A percentile compares a stretch with the other conserved stretches of the same genome.
Conservation (phyloP, 2,888 invertebrate species). For the Caenorhabditis wallacei region DNA sequence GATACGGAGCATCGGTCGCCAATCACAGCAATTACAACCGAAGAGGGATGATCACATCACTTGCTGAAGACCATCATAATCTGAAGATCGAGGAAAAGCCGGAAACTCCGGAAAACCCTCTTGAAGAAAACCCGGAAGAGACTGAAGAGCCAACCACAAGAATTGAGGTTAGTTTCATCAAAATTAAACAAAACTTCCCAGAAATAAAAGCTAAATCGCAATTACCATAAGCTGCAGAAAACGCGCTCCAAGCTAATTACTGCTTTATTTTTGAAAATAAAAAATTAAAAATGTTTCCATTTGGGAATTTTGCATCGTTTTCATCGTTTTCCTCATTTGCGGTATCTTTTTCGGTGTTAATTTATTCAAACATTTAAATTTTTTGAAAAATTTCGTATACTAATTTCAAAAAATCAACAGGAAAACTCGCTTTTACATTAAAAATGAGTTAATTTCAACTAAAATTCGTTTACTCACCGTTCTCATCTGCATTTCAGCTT, state of each 20-base stretch:
- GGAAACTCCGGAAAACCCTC: background rate
- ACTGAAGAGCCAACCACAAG: background rate
- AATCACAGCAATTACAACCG: constrained; percentile 27
- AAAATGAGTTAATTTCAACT: no score
- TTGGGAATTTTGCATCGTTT: no score
- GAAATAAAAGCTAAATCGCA: background rate
- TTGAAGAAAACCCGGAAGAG: constrained; percentile 16
- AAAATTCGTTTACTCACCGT: no score
- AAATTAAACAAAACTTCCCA: no score
- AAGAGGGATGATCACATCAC: constrained; percentile 14
- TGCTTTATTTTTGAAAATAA: background rate
- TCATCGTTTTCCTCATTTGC: no score
- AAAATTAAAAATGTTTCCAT: background rate
- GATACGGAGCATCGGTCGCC: constrained; percentile 22
- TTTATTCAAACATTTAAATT: no score
- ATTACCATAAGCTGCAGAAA: background rate
- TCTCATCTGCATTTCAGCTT: no score
- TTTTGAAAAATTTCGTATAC: no score
- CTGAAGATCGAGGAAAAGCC: constrained; percentile 33
- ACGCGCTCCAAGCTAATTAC: background rate
- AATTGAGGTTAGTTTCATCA: constrained; percentile 26
- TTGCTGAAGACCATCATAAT: constrained; percentile 28
- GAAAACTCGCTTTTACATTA: no score
- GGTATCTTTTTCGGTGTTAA: no score
- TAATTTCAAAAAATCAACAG: no score